Evolutionary conservation across 1,140 invertebrate genomes (phyloP).

Genomic region (Coptotermes formosanus): DNA sequence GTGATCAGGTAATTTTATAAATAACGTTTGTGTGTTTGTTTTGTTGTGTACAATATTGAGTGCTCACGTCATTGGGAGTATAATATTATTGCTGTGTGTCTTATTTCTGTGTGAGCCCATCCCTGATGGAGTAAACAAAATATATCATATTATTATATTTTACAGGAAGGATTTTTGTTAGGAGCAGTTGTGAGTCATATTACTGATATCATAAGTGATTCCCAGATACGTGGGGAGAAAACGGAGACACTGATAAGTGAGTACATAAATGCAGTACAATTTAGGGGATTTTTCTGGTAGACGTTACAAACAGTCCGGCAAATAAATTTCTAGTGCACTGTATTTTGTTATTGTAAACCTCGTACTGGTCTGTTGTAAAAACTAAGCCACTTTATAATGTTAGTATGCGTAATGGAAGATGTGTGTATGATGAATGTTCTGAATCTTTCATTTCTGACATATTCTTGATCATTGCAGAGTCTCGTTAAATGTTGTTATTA

Average conservation of each 20-base stretch:
- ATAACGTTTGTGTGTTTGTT: not conserved
- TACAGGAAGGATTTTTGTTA: conserved; percentile 64
- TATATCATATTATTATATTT: conserved; percentile 34
- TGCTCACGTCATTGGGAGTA: not conserved
- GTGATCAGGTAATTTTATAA: conserved; percentile 54
- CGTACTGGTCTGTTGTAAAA: no score
- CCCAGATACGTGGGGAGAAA: conserved; percentile 57
- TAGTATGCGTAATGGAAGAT: no score
- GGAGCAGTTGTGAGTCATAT: conserved; percentile 58
- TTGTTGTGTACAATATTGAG: not conserved
- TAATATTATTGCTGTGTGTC: not conserved
- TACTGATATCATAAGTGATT: conserved; percentile 64
- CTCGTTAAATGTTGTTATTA: no score
- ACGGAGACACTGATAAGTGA: conserved; percentile 57
- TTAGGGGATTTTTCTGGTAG: no score
- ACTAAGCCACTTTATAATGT: no score
- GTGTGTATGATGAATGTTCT: no score
- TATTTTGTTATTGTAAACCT: no score
- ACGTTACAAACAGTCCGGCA: no score
- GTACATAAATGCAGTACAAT: conserved; percentile 32
- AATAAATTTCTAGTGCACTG: no score
- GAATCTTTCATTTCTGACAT: no score
- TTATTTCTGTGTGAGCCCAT: not conserved
- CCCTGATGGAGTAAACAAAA: not conserved
- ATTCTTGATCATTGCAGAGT: no score